A percentile compares a stretch with the other conserved stretches of the same genome.
phyloP scores from a whole-genome alignment of 2,888 invertebrate species.

The Tolmerus cingulatus region DNA sequence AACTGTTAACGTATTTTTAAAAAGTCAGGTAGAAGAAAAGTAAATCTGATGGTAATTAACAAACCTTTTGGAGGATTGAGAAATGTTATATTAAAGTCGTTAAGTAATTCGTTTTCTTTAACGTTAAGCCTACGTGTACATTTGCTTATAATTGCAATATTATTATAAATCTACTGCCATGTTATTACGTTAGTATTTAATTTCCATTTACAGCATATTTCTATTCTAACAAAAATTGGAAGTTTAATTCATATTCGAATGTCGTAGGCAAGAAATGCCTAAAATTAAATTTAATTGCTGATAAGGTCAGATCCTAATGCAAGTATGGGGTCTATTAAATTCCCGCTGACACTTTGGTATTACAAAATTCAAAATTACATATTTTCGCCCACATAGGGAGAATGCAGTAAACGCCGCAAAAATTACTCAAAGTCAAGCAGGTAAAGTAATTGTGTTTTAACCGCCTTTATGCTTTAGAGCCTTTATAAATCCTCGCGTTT shows the following conservation, averaged over 20 bases:
- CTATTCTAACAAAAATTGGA: background rate
- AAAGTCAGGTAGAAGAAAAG: too few relatives aligned
- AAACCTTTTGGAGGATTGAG: too few relatives aligned
- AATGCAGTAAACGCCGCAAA: background rate
- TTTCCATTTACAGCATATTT: too few relatives aligned
- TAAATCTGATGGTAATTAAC: too few relatives aligned
- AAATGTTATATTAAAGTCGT: too few relatives aligned
- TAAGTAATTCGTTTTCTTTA: too few relatives aligned
- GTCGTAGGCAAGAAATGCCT: background rate
- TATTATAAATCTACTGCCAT: too few relatives aligned
- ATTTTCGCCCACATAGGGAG: background rate
- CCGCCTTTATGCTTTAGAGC: background rate
- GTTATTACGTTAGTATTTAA: too few relatives aligned
- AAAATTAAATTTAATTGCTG: background rate
- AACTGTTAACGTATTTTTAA: too few relatives aligned
- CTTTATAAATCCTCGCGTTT: background rate
- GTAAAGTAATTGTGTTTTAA: background rate
- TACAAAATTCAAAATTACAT: background rate
- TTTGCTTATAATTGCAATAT: too few relatives aligned
- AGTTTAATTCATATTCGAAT: background rate
- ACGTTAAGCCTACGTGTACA: too few relatives aligned
- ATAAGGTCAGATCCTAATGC: background rate
- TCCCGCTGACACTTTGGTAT: background rate
- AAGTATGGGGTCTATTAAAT: background rate
- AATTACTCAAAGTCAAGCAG: background rate